Base-by-base conservation (phyloP, 2,888 invertebrate genomes). In the Ennomos quercinarius region DNA sequence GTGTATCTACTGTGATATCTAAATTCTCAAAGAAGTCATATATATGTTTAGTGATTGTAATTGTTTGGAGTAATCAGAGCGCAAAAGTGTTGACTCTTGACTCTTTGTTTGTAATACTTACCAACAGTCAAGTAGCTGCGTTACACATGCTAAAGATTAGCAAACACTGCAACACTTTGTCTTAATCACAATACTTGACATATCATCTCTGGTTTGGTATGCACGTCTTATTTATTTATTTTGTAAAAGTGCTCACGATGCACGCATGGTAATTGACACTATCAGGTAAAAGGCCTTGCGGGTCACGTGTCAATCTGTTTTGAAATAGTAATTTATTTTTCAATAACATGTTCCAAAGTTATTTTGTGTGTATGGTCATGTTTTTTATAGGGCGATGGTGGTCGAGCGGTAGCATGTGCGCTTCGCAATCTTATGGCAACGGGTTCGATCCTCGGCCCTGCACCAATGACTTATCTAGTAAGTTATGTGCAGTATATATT, bases 41-140 rank as follows among this genome's bases (percentile, higher is more conserved):
- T 44, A 12, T 13, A 47, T 44, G 57, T 60, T 65, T 57, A 56
- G 59, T 61, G 61, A 62, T 63, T 59, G n/a, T 65, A 64, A 68
- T 68, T 67, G 67, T 67, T 53, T 49, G 37, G 10, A 61, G 11
- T 27, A 68, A 71, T 67, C 67, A 72, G 72, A 71, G 67, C 71
- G 68, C 41, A 51, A 66, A 67, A 47, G 27, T 55, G 59, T 64
- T 45, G 44, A 52, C 60, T 61, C 63, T 58, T 58, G 51, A 50
- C 39, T 58, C 63, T 65, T 61, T 63, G 55, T 64, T 62, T 54
- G 46, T 56, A 60, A 57, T 61, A 53, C 52, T 52, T 47, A 46
- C 51, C 45, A 47, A 60, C 52, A 50, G 11, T 13, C 41, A 50
- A 56, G 9, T 34, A 44, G 37, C 35, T 43, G 36, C 27, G 45